phyloP scores from a whole-genome alignment of 2,888 invertebrate genomes.

The Thyatira batis region DNA sequence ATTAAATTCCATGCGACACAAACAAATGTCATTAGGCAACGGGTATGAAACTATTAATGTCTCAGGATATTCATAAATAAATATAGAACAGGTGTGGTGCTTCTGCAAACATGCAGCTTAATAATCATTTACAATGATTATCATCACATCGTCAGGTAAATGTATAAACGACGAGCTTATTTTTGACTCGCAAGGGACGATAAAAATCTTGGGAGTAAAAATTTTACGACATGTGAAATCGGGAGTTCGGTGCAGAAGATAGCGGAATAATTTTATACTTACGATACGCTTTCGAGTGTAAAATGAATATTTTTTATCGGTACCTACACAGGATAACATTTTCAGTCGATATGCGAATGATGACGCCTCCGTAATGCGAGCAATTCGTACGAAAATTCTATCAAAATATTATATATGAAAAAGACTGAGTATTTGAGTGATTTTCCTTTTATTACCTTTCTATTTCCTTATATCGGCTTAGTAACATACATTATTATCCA shows the following conservation, averaged over 20 bases:
- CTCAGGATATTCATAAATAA: slow-evolving; percentile 58
- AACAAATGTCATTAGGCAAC: slow-evolving; percentile 37
- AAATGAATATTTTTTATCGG: slow-evolving; percentile 54
- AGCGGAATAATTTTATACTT: slow-evolving; percentile 58
- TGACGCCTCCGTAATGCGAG: slow-evolving; percentile 15
- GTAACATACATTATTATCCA: background rate
- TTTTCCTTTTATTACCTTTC: background rate
- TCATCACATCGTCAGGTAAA: slow-evolving; percentile 41
- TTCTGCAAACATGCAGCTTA: slow-evolving; percentile 40
- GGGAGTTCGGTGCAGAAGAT: slow-evolving; percentile 50
- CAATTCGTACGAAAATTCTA: background rate
- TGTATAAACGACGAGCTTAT: slow-evolving; percentile 45
- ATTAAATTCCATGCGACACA: slow-evolving; percentile 26
- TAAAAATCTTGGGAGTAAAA: slow-evolving; percentile 59
- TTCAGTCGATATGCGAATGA: slow-evolving; percentile 42
- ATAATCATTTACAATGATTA: slow-evolving; percentile 45
- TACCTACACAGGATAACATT: slow-evolving; percentile 38
- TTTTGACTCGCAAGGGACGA: slow-evolving; percentile 46
- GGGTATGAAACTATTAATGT: slow-evolving; percentile 37
- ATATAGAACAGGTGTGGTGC: slow-evolving; percentile 58
- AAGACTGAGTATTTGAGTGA: background rate
- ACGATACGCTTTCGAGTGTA: slow-evolving; percentile 50
- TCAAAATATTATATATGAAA: background rate
- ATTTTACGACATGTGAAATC: slow-evolving; percentile 62
- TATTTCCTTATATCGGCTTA: background rate